Percentiles rank a stretch among this genome's conserved stretches.
These are phyloP conservation scores for Falco concolor DNA, from an alignment of 2,797 vertebrate genomes.

Conservation along the genomic window DNA sequence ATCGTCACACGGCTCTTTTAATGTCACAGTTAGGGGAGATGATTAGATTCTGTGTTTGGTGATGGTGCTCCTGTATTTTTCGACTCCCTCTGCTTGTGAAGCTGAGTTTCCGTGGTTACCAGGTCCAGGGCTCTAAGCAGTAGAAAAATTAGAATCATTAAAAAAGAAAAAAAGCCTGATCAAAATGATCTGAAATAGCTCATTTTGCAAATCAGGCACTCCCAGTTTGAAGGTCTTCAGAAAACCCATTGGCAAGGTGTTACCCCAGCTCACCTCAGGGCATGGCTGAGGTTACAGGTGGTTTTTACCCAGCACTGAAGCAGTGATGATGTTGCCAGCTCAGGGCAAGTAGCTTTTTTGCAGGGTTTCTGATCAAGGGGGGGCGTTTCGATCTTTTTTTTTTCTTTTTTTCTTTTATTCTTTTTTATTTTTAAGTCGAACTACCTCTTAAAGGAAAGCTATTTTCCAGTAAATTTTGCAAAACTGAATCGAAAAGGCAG, in stretches of 20 bases:
- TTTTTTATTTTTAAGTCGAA: neutral
- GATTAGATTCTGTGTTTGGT: neutral
- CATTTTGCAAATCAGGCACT: neutral
- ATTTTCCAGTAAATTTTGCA: neutral
- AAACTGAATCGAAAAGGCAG: neutral
- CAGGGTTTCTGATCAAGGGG: neutral
- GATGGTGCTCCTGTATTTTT: neutral
- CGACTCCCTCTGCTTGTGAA: slow-evolving; percentile 7
- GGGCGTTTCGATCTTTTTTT: too few species aligned
- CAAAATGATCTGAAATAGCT: neutral
- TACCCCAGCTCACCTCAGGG: neutral
- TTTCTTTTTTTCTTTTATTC: too few species aligned
- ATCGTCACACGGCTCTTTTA: neutral
- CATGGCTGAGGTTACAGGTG: neutral
- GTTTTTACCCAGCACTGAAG: neutral
- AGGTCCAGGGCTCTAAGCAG: neutral
- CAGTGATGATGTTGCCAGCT: neutral
- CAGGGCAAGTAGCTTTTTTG: neutral
- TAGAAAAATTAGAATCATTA: slow-evolving; percentile 53
- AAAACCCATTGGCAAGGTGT: neutral
- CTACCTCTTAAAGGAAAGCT: neutral
- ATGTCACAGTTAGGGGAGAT: neutral
- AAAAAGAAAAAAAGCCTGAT: neutral
- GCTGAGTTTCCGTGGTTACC: slow-evolving; percentile 66
- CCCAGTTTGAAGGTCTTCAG: neutral